Percentiles rank a stretch among this genome's conserved stretches.
Evolutionary conservation across 2,113 vertebrate genomes (phyloP).

Genomic region (Dermatemys mawii): DNA sequence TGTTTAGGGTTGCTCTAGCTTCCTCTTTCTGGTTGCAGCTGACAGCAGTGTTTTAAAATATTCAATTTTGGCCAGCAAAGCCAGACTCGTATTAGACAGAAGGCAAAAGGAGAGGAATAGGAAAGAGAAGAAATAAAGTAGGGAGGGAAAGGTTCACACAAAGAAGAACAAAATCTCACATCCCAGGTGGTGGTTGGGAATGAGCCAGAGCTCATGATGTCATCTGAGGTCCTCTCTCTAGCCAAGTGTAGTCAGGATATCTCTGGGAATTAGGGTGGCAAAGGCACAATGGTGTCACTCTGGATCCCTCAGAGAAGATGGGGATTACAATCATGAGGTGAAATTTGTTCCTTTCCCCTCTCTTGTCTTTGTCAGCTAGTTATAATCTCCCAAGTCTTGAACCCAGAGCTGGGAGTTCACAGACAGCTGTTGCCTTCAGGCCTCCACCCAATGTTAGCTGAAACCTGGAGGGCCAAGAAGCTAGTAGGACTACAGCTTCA

Average conservation of each 20-base stretch:
- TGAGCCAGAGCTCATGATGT: background rate
- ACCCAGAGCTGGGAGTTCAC: background rate
- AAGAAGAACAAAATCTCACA: background rate
- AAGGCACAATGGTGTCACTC: background rate
- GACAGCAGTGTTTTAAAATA: too few species aligned
- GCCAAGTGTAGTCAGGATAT: background rate
- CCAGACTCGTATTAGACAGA: too few species aligned
- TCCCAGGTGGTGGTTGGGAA: background rate
- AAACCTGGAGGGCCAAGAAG: background rate
- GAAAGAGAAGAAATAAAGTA: too few species aligned
- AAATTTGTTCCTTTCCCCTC: background rate
- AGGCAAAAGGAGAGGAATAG: too few species aligned
- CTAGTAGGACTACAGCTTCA: background rate
- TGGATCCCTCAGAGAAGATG: background rate
- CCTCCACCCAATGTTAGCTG: background rate
- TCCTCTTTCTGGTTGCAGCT: too few species aligned
- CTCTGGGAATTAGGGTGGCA: background rate
- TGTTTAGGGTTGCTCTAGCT: too few species aligned
- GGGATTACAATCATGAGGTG: background rate
- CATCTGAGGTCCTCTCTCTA: background rate
- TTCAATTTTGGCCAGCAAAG: too few species aligned
- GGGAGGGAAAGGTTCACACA: too few species aligned
- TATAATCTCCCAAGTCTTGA: background rate
- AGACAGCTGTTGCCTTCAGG: background rate
- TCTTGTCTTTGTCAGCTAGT: background rate